These are phyloP conservation scores for Nudaria mundana DNA, from an alignment of 2,888 invertebrate species.

Conservation along the genomic window DNA sequence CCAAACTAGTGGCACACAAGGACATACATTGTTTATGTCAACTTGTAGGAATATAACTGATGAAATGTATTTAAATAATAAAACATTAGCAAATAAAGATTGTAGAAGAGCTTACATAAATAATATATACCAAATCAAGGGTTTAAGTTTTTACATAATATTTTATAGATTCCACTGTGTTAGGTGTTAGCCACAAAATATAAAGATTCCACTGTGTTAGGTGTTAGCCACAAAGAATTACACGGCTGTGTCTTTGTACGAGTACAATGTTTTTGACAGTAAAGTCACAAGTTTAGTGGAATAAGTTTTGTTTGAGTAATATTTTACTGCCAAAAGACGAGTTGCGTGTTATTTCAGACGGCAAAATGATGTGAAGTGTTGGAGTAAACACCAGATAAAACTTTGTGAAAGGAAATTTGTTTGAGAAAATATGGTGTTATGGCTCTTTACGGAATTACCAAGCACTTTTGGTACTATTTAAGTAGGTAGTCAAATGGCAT, in stretches of 20 bases:
- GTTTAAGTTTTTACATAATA: too few species aligned
- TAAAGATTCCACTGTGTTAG: not conserved
- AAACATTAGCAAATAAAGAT: too few species aligned
- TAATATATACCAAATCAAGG: too few species aligned
- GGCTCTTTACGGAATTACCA: not conserved
- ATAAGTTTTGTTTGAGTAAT: conserved; percentile 24
- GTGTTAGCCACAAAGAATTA: conserved; percentile 21
- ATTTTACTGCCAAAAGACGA: conserved; percentile 23
- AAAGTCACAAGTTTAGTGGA: conserved; percentile 3
- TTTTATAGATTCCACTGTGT: not conserved
- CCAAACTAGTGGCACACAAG: too few species aligned
- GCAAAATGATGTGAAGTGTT: conserved; percentile 15
- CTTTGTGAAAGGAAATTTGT: conserved; percentile 19
- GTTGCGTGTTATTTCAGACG: conserved; percentile 26
- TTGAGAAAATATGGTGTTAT: conserved; percentile 19
- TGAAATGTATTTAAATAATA: too few species aligned
- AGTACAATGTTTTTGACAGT: conserved; percentile 4
- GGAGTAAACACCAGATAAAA: conserved; percentile 23
- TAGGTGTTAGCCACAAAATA: too few species aligned
- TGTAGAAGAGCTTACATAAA: too few species aligned
- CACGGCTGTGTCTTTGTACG: conserved; percentile 14
- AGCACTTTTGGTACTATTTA: not conserved
- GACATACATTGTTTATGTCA: too few species aligned
- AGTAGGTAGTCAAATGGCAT: too few species aligned
- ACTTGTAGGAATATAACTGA: too few species aligned